Percentiles rank a stretch among this genome's conserved stretches.
phyloP scores from a whole-genome alignment of 2,797 vertebrate species.

The Okamejei kenojei region DNA sequence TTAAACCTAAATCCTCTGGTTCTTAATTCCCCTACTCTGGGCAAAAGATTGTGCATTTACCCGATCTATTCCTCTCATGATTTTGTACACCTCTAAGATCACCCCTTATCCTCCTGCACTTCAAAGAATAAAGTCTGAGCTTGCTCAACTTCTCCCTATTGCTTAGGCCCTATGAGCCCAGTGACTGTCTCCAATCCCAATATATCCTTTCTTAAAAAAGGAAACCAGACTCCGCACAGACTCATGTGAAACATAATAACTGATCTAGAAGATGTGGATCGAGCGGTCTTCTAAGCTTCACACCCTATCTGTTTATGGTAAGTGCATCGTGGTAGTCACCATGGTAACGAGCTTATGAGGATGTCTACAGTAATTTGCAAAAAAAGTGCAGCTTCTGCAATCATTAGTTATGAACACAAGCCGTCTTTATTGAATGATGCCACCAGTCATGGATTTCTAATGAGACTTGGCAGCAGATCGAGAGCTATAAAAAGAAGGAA shows the following conservation, averaged over 20 bases:
- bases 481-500: slow-evolving; percentile 20
- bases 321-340: not conserved
- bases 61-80: too few relatives aligned
- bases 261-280: not conserved
- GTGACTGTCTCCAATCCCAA: too few relatives aligned
- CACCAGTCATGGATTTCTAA: slow-evolving; percentile 19
- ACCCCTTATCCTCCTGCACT: too few relatives aligned
- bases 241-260: not conserved
- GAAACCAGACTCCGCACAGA: too few relatives aligned
- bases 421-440: slow-evolving; percentile 23
- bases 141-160: too few relatives aligned
- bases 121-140: too few relatives aligned
- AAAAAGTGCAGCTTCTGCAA: not conserved
- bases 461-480: slow-evolving; percentile 7
- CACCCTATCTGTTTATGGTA: not conserved
- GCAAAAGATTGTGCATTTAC: too few relatives aligned
- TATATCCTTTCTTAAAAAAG: too few relatives aligned
- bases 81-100: too few relatives aligned
- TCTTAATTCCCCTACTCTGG: too few relatives aligned
- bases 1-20: too few relatives aligned
- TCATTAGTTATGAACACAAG: slow-evolving; percentile 3
- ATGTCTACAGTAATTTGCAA: not conserved
- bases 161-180: too few relatives aligned
- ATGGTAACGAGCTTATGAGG: not conserved
- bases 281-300: not conserved